Evolutionary conservation across 2,888 invertebrate species (phyloP).

Genomic region (Carcina quercana): DNA sequence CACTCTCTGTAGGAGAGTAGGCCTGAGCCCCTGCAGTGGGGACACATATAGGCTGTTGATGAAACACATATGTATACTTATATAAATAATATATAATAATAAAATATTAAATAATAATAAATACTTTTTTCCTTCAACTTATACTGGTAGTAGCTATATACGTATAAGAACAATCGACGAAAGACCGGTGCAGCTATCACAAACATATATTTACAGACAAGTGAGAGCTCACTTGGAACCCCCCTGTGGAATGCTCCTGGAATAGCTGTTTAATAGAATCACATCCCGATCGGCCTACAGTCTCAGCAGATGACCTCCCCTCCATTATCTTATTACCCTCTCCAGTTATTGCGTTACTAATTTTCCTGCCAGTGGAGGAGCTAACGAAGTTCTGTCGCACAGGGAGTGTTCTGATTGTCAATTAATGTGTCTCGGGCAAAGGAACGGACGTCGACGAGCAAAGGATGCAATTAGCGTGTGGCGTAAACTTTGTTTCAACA

Average conservation of each 20-base stretch:
- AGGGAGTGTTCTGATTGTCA: constrained; percentile 69
- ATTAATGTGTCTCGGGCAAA: constrained; percentile 59
- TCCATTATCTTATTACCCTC: constrained; percentile 67
- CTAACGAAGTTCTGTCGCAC: constrained; percentile 59
- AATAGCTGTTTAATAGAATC: constrained; percentile 48
- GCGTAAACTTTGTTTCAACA: constrained; percentile 7
- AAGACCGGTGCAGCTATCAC: too few species aligned
- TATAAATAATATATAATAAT: too few species aligned
- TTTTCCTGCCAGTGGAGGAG: constrained; percentile 64
- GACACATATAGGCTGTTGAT: too few species aligned
- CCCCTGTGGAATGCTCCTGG: not conserved
- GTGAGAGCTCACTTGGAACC: too few species aligned
- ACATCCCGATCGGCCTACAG: constrained; percentile 36
- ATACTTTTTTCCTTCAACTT: too few species aligned
- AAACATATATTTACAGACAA: too few species aligned
- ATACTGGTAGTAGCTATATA: too few species aligned
- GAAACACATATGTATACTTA: too few species aligned
- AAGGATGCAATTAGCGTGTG: constrained; percentile 60
- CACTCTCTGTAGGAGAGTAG: too few species aligned
- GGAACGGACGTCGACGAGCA: constrained; percentile 23
- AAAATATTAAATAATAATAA: too few species aligned
- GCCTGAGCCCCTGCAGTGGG: too few species aligned
- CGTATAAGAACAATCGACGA: too few species aligned
- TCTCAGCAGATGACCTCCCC: constrained; percentile 49
- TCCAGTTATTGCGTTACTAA: constrained; percentile 68